Evolutionary conservation across 2,113 vertebrate species (phyloP), one percentile per base, ranked within the genome.

Genomic region (Echinops telfairi): DNA sequence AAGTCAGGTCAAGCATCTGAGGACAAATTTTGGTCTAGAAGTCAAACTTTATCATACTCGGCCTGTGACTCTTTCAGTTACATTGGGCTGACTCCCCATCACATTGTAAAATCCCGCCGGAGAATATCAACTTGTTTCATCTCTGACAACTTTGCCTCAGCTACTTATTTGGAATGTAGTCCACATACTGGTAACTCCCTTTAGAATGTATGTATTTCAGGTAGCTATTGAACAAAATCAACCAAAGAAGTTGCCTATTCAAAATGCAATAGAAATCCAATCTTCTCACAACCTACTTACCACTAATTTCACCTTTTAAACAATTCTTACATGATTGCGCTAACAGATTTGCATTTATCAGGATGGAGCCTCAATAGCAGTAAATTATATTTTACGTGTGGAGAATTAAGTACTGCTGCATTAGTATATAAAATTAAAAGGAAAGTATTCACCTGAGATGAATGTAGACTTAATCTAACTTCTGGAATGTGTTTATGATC

Each of bases 211-310:
- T 40, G 0, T 53, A 83, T 40, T 73, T 88, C n/a, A 93, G 47
- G 47, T 53, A 53, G 47, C 12, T 53, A 53, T 53, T 53, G 47
- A 53, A 53, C 47, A 53, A 36, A 25, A 11, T 76, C 76, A 84
- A 85, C 40, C 23, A 95, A 79, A 64, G 60, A 89, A 90, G 47
- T 90, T 58, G 0, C 27, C 19, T 40, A 53, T 25, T 14, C 38
- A 92, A 91, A 92, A 64, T 89, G 47, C 25, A 87, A 77, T 53
- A 86, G 29, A 83, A 89, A 93, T 89, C 75, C 71, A 79, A 70
- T 82, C 29, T 90, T 53, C 47, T 53, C 47, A 53, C 47, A 53
- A 14, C 47, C 47, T 53, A 53, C 47, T 53, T 53, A 53, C 47
- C 47, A 53, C 47, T 53, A 53, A 53, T 53, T 53, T 53, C 47